These are phyloP conservation scores for Euura saliciscinereae DNA, from an alignment of 1,140 invertebrate species.

Conservation along the genomic window DNA sequence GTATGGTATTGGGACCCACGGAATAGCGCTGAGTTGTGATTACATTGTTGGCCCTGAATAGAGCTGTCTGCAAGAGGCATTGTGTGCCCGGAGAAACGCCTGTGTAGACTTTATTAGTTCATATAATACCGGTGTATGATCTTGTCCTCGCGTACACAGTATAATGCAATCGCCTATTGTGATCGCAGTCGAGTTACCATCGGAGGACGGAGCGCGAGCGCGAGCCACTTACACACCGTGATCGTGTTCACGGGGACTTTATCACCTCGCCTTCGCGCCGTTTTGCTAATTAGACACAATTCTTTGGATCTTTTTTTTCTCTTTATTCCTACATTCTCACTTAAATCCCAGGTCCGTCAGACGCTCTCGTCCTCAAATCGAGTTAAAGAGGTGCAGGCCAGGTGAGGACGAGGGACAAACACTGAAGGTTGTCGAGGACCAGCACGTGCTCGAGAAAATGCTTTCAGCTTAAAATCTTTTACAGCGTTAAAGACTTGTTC, in stretches of 20 bases:
- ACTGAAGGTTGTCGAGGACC: neutral
- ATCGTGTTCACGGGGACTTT: too few relatives aligned
- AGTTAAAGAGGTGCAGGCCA: too few relatives aligned
- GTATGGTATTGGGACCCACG: constrained; percentile 29
- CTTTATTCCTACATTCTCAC: too few relatives aligned
- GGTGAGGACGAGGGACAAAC: neutral
- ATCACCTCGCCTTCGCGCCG: too few relatives aligned
- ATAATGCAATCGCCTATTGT: constrained; percentile 41
- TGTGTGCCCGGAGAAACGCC: neutral
- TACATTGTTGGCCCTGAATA: constrained; percentile 49
- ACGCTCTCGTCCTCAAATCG: too few relatives aligned
- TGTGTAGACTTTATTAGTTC: constrained; percentile 7
- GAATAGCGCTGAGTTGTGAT: constrained; percentile 52
- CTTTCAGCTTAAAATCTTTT: constrained; percentile 6
- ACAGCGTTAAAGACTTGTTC: neutral
- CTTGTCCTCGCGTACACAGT: constrained; percentile 23
- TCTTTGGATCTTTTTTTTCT: too few relatives aligned
- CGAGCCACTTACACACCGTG: neutral
- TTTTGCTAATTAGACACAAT: too few relatives aligned
- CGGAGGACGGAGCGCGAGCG: neutral
- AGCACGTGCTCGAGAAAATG: neutral
- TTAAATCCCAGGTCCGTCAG: too few relatives aligned
- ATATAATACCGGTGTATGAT: constrained; percentile 5
- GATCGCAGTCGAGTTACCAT: constrained; percentile 21
- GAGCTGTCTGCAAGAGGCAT: constrained; percentile 28